Evolutionary conservation across 2,888 invertebrate species (phyloP).

Genomic region (Cyrtodaria siliqua): DNA sequence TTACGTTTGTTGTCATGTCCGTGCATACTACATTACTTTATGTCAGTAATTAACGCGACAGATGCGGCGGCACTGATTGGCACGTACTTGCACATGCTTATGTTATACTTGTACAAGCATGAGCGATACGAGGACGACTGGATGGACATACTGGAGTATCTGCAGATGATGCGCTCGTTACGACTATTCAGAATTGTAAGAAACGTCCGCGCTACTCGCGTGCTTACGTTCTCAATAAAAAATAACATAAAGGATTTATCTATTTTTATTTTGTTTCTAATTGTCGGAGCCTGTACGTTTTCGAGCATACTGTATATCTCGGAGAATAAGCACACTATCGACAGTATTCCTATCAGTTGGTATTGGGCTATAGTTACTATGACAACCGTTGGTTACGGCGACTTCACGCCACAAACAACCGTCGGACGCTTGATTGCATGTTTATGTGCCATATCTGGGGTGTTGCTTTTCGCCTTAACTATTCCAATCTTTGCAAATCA

Average conservation of each 20-base stretch:
- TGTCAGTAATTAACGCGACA: conserved; percentile 40
- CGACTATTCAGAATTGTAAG: conserved; percentile 48
- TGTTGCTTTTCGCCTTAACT: conserved; percentile 53
- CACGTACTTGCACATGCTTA: conserved; percentile 30
- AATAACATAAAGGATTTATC: conserved; percentile 45
- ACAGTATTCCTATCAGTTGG: conserved; percentile 50
- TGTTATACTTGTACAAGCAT: conserved; percentile 25
- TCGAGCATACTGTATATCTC: conserved; percentile 48
- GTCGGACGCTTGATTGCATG: conserved; percentile 37
- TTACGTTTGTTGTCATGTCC: conserved; percentile 42
- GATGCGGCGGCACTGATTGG: conserved; percentile 46
- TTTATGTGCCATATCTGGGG: conserved; percentile 44
- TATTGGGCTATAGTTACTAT: conserved; percentile 56
- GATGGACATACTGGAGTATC: conserved; percentile 40
- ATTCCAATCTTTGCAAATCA: conserved; percentile 58
- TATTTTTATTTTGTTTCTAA: conserved; percentile 38
- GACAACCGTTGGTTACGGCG: conserved; percentile 60
- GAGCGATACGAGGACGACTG: conserved; percentile 28
- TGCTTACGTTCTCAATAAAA: conserved; percentile 38
- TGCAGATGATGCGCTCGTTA: conserved; percentile 53
- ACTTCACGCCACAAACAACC: conserved; percentile 35
- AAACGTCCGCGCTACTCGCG: conserved; percentile 49
- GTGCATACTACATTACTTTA: conserved; percentile 33
- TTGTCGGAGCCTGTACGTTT: conserved; percentile 50
- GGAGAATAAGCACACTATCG: conserved; percentile 29